phyloP scores from a whole-genome alignment of 1,140 invertebrate species.

The Anadara kagoshimensis region DNA sequence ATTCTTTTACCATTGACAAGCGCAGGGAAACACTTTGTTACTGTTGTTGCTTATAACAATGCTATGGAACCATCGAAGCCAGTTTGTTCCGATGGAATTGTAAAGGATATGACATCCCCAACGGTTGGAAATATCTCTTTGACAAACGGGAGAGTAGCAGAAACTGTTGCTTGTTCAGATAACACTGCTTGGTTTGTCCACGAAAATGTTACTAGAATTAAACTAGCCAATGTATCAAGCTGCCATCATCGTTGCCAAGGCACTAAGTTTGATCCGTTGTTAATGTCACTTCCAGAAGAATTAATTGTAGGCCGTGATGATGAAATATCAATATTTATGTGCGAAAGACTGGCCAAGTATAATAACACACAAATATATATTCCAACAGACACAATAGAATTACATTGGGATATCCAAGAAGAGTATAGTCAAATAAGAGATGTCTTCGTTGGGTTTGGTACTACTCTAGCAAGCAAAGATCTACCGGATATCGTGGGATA shows the following conservation, averaged over 20 bases:
- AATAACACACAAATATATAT: slow-evolving; percentile 8
- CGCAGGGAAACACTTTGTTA: slow-evolving; percentile 13
- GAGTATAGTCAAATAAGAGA: slow-evolving; percentile 28
- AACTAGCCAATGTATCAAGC: slow-evolving; percentile 4
- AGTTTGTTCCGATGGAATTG: slow-evolving; percentile 52
- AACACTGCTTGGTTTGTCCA: slow-evolving; percentile 37
- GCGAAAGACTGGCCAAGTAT: not conserved
- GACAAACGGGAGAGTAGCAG: slow-evolving; percentile 7
- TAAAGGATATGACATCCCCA: slow-evolving; percentile 42
- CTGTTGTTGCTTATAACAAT: slow-evolving; percentile 54
- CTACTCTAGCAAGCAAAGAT: not conserved
- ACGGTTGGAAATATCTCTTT: slow-evolving; percentile 35
- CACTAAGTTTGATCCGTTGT: not conserved
- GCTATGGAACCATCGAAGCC: slow-evolving; percentile 44
- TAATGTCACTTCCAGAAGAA: not conserved
- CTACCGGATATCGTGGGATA: slow-evolving; percentile 35
- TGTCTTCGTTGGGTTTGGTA: slow-evolving; percentile 23
- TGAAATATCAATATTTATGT: too few species aligned
- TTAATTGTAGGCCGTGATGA: slow-evolving; percentile 28
- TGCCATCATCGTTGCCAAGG: not conserved
- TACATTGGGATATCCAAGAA: slow-evolving; percentile 25
- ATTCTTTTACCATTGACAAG: not conserved
- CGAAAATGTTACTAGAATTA: slow-evolving; percentile 32
- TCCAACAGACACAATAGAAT: slow-evolving; percentile 10
- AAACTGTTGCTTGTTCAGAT: slow-evolving; percentile 28